Conservation (phyloP, 1,140 invertebrate genomes). For the Pogonomyrmex barbatus region DNA sequence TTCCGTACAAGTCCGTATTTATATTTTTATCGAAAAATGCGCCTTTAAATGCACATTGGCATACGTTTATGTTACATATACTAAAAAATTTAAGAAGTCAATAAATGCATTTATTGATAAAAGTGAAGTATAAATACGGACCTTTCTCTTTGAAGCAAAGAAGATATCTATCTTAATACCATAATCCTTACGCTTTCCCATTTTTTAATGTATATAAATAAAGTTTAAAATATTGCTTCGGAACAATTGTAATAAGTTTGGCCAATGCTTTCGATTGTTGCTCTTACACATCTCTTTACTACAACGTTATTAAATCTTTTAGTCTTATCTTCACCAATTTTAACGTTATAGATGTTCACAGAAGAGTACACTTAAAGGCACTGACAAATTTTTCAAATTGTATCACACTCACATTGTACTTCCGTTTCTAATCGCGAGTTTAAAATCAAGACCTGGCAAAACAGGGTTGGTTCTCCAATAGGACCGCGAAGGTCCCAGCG, state of each 20-base stretch:
- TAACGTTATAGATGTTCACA: not conserved
- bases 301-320: not conserved
- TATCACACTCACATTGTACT: conserved; percentile 41
- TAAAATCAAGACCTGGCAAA: not conserved
- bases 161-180: not conserved
- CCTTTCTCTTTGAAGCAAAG: not conserved
- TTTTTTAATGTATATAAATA: not conserved
- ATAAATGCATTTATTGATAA: too few species aligned
- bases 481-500: conserved; percentile 34
- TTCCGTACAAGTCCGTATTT: not conserved
- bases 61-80: too few species aligned
- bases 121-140: too few species aligned
- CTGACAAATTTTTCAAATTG: conserved; percentile 24
- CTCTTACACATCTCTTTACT: conserved; percentile 2
- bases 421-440: not conserved
- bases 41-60: too few species aligned
- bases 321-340: conserved; percentile 19
- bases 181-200: not conserved
- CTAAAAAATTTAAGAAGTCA: too few species aligned
- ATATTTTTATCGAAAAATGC: too few species aligned
- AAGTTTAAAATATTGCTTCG: not conserved
- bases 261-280: not conserved
- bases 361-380: conserved; percentile 28
- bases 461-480: conserved; percentile 13
- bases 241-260: not conserved